Base-by-base conservation (phyloP, 2,797 vertebrate species). In the Diceros bicornis region DNA sequence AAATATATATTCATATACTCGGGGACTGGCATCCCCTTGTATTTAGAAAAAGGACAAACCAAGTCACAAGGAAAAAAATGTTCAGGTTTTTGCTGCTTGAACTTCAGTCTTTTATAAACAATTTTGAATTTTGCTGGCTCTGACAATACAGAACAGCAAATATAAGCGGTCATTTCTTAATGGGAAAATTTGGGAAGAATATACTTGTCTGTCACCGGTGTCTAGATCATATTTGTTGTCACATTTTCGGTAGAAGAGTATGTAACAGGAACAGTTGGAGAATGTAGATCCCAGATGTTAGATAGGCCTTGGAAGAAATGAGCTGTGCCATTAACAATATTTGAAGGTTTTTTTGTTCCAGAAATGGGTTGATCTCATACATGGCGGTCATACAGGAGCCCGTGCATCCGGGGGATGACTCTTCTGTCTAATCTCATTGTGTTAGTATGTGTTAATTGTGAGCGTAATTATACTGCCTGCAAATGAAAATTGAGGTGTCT, bases 41-140 rank as follows among this genome's bases (percentile, higher is more conserved):
- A 96, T 98, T 89, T 72, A 96, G 97, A 96, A 97, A 97, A 93
- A 98, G 97, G 78, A 98, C 96, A 93, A 75, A 44, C 95, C 95
- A 89, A 68, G 34, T 88, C 81, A 79, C 75, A 75, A 89, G 89
- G 75, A 62, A 6, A 68, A 87, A 96, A 77, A 1, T 2, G 41
- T 68, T 75, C 13, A 34, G 29, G 12, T 62, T 93, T 97, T 96
- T 90, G 79, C 89, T 84, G 83, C 96, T 91, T 47, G 47, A 89
- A 89, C 71, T 62, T 10, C 0, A 44, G 47, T 92, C 66, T 7
- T 90, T 91, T 92, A 77, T 86, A 74, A 92, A 91, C 37, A 93
- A 21, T 85, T 94, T 95, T 93, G 75, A 95, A 41, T 97, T 98
- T 72, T 90, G 92, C 95, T 95, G 84, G 9, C 85, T 82, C 78